Evolutionary conservation across 2,113 vertebrate genomes (phyloP), one percentile per base, ranked within the genome.

Genomic region (Sitta europaea): DNA sequence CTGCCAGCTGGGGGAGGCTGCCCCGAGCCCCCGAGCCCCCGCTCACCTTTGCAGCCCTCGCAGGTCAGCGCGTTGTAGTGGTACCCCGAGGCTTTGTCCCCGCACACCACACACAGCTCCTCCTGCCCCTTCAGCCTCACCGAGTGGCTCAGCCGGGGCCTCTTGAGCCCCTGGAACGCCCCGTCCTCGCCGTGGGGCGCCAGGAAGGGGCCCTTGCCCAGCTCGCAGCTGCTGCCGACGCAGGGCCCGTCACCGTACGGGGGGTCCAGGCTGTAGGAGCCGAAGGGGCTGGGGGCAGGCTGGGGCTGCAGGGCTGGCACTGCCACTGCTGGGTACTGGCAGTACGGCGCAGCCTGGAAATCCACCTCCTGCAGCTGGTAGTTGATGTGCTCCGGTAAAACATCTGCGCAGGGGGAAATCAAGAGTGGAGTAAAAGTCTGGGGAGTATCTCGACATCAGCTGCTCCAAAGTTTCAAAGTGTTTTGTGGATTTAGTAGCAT

Each of bases 21-120:
- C 10, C 6, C n/a, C 4, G 48, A 1, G 2, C 35, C 33, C 14
- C 36, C 14, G 72, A 6, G 17, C 11, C 48, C 15, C 0, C 35
- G 33, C 63, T 66, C 92, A 99, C 99, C 99, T 99, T 99, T 99
- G 88, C 99, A 99, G 51, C 99, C 99, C 95, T 99, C 99, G 22
- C 99, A 99, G 85, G 99, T 99, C 14, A 99, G 99, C 4, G 99
- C 99, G 2, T 99, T 99, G 96, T 99, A 99, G 97, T 99, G 99
- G 85, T 99, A 99, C 11, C 99, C 99, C 0, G 99, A 99, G 6
- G 99, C 99, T 83, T 99, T 99, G 96, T 99, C 99, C 9, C 99
- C 99, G 40, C 99, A 99, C 83, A 99, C 99, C 70, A 99, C 98
- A 29, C 99, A 99, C 88, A 99, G 98, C 96, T 99, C 99, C 45